A percentile compares a stretch with the other conserved stretches of the same genome.
phyloP scores from a whole-genome alignment of 2,113 vertebrate genomes.

The Dromaius novaehollandiae region DNA sequence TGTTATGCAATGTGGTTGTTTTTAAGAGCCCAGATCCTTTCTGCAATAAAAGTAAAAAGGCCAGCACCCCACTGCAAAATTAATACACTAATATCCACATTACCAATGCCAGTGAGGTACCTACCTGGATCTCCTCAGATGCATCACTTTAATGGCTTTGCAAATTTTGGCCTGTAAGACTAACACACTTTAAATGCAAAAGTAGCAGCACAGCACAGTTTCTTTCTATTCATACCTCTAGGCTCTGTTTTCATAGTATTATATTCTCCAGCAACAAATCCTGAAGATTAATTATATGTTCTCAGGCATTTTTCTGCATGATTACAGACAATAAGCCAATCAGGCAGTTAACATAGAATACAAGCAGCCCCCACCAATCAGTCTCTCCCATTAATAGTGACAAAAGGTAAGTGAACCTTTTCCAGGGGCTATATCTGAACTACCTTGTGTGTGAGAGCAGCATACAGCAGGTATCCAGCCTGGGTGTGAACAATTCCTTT shows the following conservation, averaged over 20 bases:
- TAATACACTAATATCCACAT: background rate
- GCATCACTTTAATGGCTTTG: background rate
- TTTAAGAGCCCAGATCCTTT: background rate
- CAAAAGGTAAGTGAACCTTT: background rate
- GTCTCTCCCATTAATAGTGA: background rate
- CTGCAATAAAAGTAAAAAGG: background rate
- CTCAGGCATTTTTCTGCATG: background rate
- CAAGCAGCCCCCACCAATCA: background rate
- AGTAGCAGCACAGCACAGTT: background rate
- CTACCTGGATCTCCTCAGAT: background rate
- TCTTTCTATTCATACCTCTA: background rate
- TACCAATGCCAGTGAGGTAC: background rate
- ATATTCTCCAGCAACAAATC: background rate
- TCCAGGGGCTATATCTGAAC: background rate
- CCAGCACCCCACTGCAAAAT: background rate
- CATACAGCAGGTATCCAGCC: conserved; percentile 90
- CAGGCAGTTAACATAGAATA: background rate
- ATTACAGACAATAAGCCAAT: background rate
- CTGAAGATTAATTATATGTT: background rate
- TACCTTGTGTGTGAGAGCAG: conserved; percentile 90
- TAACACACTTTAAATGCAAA: background rate
- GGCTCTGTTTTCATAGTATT: background rate
- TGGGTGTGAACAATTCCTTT: conserved; percentile 92
- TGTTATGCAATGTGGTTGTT: background rate
- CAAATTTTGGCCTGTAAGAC: background rate